These are phyloP conservation scores for Terrapene triunguis DNA, from an alignment of 2,113 vertebrate genomes.

Conservation along the genomic window DNA sequence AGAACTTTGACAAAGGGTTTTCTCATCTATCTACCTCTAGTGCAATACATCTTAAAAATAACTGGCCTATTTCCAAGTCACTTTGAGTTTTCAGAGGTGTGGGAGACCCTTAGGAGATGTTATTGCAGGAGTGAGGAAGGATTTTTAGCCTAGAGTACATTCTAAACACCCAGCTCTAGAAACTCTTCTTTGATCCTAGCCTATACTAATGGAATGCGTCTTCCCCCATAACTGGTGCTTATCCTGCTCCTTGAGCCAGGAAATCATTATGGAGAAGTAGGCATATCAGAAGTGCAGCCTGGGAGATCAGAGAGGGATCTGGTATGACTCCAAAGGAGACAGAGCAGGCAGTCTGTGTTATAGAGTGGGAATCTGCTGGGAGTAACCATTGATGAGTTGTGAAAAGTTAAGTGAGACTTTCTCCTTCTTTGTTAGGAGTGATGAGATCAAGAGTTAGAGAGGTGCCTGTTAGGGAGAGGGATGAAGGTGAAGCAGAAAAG, in stretches of 20 bases:
- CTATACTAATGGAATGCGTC: not conserved
- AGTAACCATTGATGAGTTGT: not conserved
- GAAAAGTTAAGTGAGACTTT: not conserved
- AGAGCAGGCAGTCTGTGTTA: not conserved
- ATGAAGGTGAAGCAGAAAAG: not conserved
- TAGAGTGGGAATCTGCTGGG: not conserved
- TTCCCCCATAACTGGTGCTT: not conserved
- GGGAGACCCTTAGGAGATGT: too few species aligned
- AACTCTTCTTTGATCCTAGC: not conserved
- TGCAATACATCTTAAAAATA: not conserved
- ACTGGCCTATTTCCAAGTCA: not conserved
- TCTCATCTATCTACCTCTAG: not conserved
- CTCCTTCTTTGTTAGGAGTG: not conserved
- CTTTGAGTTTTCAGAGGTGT: not conserved
- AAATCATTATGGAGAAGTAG: not conserved
- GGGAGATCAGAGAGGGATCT: not conserved
- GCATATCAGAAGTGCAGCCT: not conserved
- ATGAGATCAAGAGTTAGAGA: not conserved
- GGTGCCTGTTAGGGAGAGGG: not conserved
- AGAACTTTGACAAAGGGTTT: not conserved
- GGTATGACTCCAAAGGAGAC: not conserved
- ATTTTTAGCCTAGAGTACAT: not conserved
- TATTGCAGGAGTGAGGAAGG: not conserved
- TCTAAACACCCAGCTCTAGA: not conserved
- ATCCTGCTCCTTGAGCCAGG: not conserved